These are phyloP conservation scores for Peromyscus maniculatus DNA, from an alignment of 2,113 vertebrate genomes.

Conservation along the genomic window DNA sequence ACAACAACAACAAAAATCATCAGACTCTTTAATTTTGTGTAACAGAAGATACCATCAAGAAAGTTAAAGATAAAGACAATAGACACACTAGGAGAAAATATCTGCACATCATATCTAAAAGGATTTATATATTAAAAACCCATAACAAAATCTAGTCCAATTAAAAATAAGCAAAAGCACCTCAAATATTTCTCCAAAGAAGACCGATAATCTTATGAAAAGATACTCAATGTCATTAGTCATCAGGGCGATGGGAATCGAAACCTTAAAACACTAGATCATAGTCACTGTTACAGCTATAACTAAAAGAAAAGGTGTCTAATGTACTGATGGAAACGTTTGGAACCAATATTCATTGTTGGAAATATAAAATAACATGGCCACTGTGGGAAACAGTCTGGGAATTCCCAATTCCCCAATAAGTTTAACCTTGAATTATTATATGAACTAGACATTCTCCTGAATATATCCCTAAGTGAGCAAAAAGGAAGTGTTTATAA, in stretches of 20 bases:
- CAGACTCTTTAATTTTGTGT: background rate
- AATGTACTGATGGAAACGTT: background rate
- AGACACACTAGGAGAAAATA: background rate
- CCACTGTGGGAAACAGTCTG: background rate
- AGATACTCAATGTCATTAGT: background rate
- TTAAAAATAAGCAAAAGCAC: background rate
- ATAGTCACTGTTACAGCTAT: background rate
- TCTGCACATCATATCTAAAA: background rate
- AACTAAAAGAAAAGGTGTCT: background rate
- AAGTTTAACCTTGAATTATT: background rate
- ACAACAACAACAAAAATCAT: background rate
- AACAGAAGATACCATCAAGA: background rate
- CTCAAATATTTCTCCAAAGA: background rate
- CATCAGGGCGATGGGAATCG: background rate
- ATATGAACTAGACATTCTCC: background rate
- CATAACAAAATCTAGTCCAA: background rate
- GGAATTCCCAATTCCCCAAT: background rate
- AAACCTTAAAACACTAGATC: background rate
- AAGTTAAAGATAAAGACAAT: background rate
- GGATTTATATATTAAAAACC: background rate
- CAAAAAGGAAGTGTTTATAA: background rate
- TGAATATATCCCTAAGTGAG: background rate
- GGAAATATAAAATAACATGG: background rate
- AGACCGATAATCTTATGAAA: background rate
- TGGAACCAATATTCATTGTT: background rate